Evolutionary conservation across 1,140 invertebrate species (phyloP), one percentile per base, ranked within the genome.

Genomic region (Meteorus sp.): DNA sequence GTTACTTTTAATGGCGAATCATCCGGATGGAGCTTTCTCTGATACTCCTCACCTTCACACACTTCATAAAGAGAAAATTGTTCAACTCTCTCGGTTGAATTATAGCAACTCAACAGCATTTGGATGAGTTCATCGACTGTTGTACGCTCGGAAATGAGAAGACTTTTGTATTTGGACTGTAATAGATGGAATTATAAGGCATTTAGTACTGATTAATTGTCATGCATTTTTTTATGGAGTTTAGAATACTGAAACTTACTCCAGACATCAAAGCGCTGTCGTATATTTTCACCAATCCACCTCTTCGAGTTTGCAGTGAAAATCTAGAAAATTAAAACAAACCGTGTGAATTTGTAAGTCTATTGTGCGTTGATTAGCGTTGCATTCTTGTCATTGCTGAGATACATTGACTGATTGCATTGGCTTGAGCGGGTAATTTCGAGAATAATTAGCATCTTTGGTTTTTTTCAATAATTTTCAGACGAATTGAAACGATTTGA

Each of bases 31-130:
- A 95, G 75, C 76, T 93, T 93, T 22, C 92, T 84, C 75, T 94
- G 91, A 76, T 91, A 92, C 71, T 92, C 90, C 60, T 86, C 83
- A 55, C 80, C 82, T 52, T 78, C 80, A 78, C 82, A 81, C 54
- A 94, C 91, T 82, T 94, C 92, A 80, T 94, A 94, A 15, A 95
- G 78, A 15, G 91, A 92, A 76, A 93, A 95, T 74, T 90, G 86
- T 73, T 92, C 90, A 1, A 92, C 88, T 35, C 87, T 84, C 72
- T 95, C 92, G 52, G 83, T 85, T 17, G 88, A 92, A 74, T 87
- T 91, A 70, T 93, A 94, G 78, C 92, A 95, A 62, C 89, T 89
- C 13, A 95, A 82, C 35, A 96, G 76, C 64, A 96, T 86, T 63
- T 90, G 88, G 54, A 95, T 86, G 51, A 95, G 78, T 79, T 96